These are phyloP conservation scores for Strongylocentrotus purpuratus DNA, from an alignment of 35 echinoderm and acorn worm genomes.

Conservation along the genomic window DNA sequence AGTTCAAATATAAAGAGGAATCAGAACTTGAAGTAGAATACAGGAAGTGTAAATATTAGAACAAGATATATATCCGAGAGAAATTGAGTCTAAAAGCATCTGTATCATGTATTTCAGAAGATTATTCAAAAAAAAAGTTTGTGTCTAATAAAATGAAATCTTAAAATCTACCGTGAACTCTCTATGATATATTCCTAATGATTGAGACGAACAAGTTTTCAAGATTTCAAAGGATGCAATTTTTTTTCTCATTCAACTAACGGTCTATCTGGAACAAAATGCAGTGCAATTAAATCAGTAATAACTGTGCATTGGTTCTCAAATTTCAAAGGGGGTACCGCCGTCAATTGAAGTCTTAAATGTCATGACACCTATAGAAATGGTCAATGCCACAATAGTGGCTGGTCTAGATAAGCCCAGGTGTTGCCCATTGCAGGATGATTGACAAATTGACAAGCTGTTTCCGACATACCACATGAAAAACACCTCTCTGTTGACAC, in stretches of 20 bases:
- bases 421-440: conserved; percentile 39
- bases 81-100: not conserved
- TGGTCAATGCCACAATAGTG: conserved; percentile 29
- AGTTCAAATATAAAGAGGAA: not conserved
- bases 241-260: not conserved
- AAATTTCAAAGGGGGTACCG: conserved; percentile 26
- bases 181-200: not conserved
- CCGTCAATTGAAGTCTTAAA: conserved; percentile 1
- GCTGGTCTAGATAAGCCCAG: conserved; percentile 51
- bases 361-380: conserved; percentile 46
- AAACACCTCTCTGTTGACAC: conserved; percentile 41
- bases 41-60: not conserved
- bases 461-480: conserved; percentile 47
- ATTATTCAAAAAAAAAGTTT: not conserved
- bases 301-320: not conserved
- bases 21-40: not conserved
- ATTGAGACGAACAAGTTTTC: not conserved
- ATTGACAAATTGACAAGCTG: conserved; percentile 55
- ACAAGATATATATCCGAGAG: not conserved
- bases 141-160: not conserved
- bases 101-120: not conserved
- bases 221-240: not conserved
- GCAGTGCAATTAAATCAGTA: not conserved
- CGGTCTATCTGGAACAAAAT: not conserved
- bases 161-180: not conserved